Evolutionary conservation across 2,888 invertebrate species (phyloP), one percentile per base, ranked within the genome.

Genomic region (Napeogenes inachia): DNA sequence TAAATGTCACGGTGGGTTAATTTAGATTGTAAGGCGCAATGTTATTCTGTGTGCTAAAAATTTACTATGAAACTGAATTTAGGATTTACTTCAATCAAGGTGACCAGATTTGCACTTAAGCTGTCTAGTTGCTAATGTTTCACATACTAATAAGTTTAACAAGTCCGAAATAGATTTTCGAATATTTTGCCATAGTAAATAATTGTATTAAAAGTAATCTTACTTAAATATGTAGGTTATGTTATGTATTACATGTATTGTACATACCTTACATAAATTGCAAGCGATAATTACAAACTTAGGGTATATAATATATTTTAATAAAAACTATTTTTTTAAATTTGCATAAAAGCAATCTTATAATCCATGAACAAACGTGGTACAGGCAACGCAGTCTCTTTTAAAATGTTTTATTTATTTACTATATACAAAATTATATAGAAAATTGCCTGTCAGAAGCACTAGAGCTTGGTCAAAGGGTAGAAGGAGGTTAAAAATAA

Each of bases 391-490:
- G 4, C 30, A 50, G 30, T 50, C 50, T 50, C 50, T 50, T 50
- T 50, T 30, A 50, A 50, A 30, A 50, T 50, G 50, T 66, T 66
- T 45, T 59, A 58, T 61, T 64, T 65, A 59, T 57, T 63, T 59
- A 59, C 45, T 62, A 75, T 73, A 76, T 73, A 78, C 75, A 75
- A 77, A 78, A 77, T 69, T 79, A 75, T 79, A 80, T 75, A 81
- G 80, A 79, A 86, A 87, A 87, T 87, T 86, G 79, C 85, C 84
- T 87, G 87, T 85, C 87, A 87, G 76, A 71, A 61, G 72, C 87
- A 87, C 77, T 74, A 75, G 70, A 70, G 73, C 69, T 67, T 78
- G 79, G 78, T 79, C 81, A 84, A 85, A 86, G 84, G 75, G 79
- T 81, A 79, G 75, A 81, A 73, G 75, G 75, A 75, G 69, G 74